These are phyloP conservation scores for Chymomyza costata DNA, from an alignment of 1,140 invertebrate species.

Conservation along the genomic window DNA sequence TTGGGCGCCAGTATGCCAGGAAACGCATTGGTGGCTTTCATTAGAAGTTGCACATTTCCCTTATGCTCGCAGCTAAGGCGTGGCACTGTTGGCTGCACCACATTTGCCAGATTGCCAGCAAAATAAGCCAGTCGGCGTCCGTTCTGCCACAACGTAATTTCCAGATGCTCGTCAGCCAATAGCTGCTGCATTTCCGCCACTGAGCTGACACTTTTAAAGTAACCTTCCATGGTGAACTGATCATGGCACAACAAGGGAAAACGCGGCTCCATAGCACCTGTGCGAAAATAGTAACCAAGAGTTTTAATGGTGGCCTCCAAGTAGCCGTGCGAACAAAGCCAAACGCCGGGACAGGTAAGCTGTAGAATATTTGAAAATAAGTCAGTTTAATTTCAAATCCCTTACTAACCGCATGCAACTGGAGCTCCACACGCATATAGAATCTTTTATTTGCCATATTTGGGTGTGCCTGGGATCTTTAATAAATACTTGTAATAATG, in stretches of 20 bases:
- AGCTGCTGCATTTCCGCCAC: slow-evolving; percentile 46
- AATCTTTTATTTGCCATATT: slow-evolving; percentile 54
- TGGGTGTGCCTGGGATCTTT: too few relatives aligned
- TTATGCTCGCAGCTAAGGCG: slow-evolving; percentile 49
- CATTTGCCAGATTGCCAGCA: slow-evolving; percentile 44
- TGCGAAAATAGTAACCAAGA: slow-evolving; percentile 68
- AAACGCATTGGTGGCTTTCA: slow-evolving; percentile 64
- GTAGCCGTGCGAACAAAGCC: slow-evolving; percentile 68
- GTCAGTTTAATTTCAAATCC: background rate
- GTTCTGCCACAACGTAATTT: slow-evolving; percentile 71
- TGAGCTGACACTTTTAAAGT: slow-evolving; percentile 51
- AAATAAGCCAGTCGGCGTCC: slow-evolving; percentile 63
- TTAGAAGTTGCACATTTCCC: slow-evolving; percentile 58
- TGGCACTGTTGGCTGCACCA: slow-evolving; percentile 57
- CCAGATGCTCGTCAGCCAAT: slow-evolving; percentile 48
- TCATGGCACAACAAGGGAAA: slow-evolving; percentile 71
- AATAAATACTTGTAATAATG: too few relatives aligned
- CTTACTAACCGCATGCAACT: slow-evolving; percentile 56
- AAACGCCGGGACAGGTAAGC: slow-evolving; percentile 72
- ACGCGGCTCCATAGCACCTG: slow-evolving; percentile 65
- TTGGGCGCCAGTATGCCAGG: slow-evolving; percentile 67
- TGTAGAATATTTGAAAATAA: slow-evolving; percentile 18
- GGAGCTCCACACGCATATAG: slow-evolving; percentile 45
- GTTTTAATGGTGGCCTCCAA: slow-evolving; percentile 67
- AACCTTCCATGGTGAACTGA: slow-evolving; percentile 67